A percentile compares a stretch with the other conserved stretches of the same genome.
phyloP scores from a whole-genome alignment of 2,113 vertebrate species.

The Ailuropoda melanoleuca region DNA sequence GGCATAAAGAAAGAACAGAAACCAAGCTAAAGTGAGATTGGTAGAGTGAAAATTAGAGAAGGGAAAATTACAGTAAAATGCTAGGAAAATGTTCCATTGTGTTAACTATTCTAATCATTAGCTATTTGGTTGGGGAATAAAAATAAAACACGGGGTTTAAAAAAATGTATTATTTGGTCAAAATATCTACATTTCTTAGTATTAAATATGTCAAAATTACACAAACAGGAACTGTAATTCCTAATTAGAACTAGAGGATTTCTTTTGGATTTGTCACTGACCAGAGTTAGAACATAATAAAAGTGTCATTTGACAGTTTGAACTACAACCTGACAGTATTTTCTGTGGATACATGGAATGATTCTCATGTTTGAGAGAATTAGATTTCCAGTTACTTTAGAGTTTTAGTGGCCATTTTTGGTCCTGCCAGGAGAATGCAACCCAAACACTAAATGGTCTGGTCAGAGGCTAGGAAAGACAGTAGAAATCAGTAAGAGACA shows the following conservation, averaged over 20 bases:
- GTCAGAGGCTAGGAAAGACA: neutral
- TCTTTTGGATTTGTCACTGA: conserved; percentile 1
- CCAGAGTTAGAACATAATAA: neutral
- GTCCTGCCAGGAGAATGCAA: neutral
- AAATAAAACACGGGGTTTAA: neutral
- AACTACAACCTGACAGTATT: neutral
- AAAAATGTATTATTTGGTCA: neutral
- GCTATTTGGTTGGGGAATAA: neutral
- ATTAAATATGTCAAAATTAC: neutral
- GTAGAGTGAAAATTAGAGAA: neutral
- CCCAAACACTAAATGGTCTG: neutral
- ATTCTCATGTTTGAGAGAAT: neutral
- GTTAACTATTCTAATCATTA: neutral
- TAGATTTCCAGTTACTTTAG: neutral
- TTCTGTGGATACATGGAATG: neutral
- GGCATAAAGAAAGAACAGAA: neutral
- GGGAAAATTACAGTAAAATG: neutral
- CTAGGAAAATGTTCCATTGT: neutral
- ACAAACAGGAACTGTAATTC: neutral
- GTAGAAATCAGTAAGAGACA: neutral
- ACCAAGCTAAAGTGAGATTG: neutral
- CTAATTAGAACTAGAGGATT: neutral
- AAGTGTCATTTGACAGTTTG: neutral
- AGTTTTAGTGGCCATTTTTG: neutral
- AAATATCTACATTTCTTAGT: neutral